A percentile compares a stretch with the other conserved stretches of the same genome.
Evolutionary conservation across 2,113 vertebrate species (phyloP).

Genomic region (Oryctolagus cuniculus): mOryCun1.1 NC_091448.1:47056001-47056500

Average conservation of each 20-base stretch:
- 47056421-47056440: background rate
- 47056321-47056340: constrained; percentile 20
- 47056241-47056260: background rate
- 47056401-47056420: background rate
- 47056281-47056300: constrained; percentile 4
- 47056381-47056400: background rate
- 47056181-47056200: background rate
- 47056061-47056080: too few relatives aligned
- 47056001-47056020: too few relatives aligned
- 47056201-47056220: background rate
- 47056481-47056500: constrained; percentile 54
- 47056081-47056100: background rate
- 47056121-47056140: background rate
- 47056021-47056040: too few relatives aligned
- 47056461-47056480: background rate
- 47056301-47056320: background rate
- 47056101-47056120: background rate
- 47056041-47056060: too few relatives aligned
- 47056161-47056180: background rate
- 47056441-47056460: background rate
- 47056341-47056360: background rate
- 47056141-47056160: background rate
- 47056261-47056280: background rate
- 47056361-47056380: background rate
- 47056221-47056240: background rate